Percentiles rank a stretch among this genome's conserved stretches.
phyloP scores from a whole-genome alignment of 2,797 vertebrate species.

The Mus caroli region DNA sequence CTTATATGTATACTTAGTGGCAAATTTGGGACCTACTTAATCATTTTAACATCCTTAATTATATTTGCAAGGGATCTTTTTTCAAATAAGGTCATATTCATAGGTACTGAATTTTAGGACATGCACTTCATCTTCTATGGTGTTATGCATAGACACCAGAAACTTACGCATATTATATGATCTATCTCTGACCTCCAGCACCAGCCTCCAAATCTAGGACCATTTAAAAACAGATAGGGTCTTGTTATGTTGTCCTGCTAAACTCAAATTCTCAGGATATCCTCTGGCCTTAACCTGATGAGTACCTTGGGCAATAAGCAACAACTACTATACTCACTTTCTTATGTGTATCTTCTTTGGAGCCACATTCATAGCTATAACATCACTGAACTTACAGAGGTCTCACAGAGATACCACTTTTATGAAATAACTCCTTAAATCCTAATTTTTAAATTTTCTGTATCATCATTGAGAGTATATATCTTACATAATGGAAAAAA shows the following conservation, averaged over 20 bases:
- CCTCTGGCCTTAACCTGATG: not conserved
- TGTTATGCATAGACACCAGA: not conserved
- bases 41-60: constrained; percentile 58
- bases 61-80: constrained; percentile 22
- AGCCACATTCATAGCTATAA: not conserved
- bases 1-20: not conserved
- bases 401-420: not conserved
- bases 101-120: not conserved
- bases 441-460: not conserved
- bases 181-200: not conserved
- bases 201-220: not conserved
- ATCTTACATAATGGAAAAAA: not conserved
- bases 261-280: not conserved
- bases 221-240: not conserved
- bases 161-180: not conserved
- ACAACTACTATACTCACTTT: not conserved
- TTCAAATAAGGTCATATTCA: constrained; percentile 42
- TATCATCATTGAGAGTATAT: constrained; percentile 37
- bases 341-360: not conserved
- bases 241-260: not conserved
- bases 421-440: constrained; percentile 10
- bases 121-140: not conserved
- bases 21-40: constrained; percentile 33
- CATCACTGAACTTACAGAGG: not conserved
- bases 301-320: not conserved